Conservation (phyloP, 2,888 invertebrate genomes). For the Brachylomia viminalis region DNA sequence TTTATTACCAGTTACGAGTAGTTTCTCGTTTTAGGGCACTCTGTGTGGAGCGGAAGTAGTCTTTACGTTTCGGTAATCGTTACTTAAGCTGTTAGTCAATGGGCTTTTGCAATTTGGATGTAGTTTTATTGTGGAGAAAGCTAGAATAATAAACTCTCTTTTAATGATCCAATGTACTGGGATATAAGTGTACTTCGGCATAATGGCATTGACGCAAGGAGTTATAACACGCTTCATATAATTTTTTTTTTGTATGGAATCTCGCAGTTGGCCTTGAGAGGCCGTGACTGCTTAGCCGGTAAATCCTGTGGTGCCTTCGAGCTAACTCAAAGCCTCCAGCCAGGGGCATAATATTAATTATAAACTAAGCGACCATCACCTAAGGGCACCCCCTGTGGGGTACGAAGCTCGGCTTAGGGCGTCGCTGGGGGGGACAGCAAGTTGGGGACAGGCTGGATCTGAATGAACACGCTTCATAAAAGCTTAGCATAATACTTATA, state of each 20-base stretch:
- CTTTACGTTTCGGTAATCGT: conserved; percentile 69
- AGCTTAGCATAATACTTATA: not conserved
- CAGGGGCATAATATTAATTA: too few relatives aligned
- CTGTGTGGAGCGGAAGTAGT: conserved; percentile 58
- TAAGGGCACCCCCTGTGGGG: too few relatives aligned
- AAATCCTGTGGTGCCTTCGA: too few relatives aligned
- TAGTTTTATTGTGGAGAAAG: conserved; percentile 43
- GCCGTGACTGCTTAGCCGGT: too few relatives aligned
- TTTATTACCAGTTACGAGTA: conserved; percentile 73
- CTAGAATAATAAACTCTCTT: conserved; percentile 33
- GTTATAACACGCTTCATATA: not conserved
- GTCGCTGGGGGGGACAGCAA: too few relatives aligned
- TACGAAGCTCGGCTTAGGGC: too few relatives aligned
- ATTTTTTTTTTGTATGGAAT: too few relatives aligned
- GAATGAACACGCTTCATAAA: conserved; percentile 1
- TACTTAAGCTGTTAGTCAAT: conserved; percentile 66
- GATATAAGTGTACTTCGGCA: conserved; percentile 6
- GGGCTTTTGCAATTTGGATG: conserved; percentile 43
- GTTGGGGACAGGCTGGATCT: too few relatives aligned
- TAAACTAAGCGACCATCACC: too few relatives aligned
- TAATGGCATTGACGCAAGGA: not conserved
- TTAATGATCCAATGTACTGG: not conserved
- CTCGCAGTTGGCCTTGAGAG: too few relatives aligned
- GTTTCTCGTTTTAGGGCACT: conserved; percentile 62
- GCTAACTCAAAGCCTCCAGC: too few relatives aligned